Conservation (phyloP, 1,140 invertebrate genomes). For the Brachionus manjavacas region DNA sequence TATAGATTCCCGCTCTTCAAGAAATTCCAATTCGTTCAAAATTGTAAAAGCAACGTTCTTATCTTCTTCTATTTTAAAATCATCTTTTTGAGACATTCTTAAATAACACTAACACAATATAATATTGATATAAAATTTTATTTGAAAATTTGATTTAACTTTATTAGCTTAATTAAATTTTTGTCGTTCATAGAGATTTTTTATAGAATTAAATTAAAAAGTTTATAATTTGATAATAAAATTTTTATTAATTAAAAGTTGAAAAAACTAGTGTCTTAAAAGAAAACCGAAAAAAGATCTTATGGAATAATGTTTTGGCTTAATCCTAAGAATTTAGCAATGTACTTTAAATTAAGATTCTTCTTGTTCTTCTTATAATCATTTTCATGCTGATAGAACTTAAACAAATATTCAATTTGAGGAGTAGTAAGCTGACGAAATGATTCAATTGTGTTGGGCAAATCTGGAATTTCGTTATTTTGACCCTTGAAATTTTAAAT, state of each 20-base stretch:
- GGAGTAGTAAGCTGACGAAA: not conserved
- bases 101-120: not conserved
- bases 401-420: not conserved
- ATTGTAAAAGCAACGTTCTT: not conserved
- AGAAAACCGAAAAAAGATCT: not conserved
- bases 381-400: not conserved
- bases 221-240: not conserved
- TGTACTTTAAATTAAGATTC: not conserved
- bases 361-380: not conserved
- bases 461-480: not conserved
- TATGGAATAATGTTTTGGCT: not conserved
- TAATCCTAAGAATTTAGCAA: not conserved
- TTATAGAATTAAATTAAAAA: not conserved
- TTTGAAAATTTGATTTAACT: not conserved
- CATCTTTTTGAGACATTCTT: not conserved
- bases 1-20: not conserved
- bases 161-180: not conserved
- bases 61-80: not conserved
- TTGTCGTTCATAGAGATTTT: not conserved
- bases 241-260: not conserved
- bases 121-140: too few species aligned
- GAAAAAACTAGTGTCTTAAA: not conserved
- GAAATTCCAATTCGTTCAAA: slow-evolving; percentile 19
- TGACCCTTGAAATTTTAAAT: not conserved
- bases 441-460: not conserved